Conservation (phyloP, 2,888 invertebrate species). For the Trissoscelio sp. region DNA sequence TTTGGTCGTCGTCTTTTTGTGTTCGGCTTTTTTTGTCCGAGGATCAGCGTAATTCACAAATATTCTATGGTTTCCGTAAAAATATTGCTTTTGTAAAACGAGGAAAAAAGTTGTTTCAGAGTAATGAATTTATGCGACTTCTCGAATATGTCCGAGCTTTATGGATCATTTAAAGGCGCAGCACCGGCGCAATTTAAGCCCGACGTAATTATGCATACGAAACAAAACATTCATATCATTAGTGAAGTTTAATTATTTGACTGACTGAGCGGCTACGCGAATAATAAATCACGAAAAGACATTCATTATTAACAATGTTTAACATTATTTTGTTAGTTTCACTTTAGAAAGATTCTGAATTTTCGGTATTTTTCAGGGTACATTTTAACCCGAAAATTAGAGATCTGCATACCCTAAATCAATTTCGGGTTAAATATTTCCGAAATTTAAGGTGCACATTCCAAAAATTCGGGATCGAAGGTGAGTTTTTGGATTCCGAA, state of each 20-base stretch:
- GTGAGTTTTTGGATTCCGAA: no score
- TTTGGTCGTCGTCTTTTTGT: constrained; percentile 8
- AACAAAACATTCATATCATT: constrained; percentile 54
- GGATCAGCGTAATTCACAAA: constrained; percentile 41
- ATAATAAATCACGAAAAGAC: constrained; percentile 23
- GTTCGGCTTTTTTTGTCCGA: constrained; percentile 12
- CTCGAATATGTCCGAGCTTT: constrained; percentile 41
- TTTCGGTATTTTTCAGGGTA: no score
- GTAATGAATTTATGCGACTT: constrained; percentile 54
- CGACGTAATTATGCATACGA: constrained; percentile 44
- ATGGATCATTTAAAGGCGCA: constrained; percentile 45
- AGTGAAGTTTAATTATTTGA: constrained; percentile 45
- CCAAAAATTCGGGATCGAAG: no score
- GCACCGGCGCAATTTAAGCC: constrained; percentile 23
- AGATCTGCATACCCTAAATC: no score
- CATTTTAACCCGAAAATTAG: no score
- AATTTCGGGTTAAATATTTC: no score
- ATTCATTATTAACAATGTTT: constrained; percentile 27
- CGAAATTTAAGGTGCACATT: no score
- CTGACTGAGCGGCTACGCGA: background rate
- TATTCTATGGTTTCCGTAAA: constrained; percentile 42
- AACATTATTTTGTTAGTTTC: constrained; percentile 32
- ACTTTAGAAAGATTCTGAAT: no score
- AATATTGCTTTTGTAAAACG: constrained; percentile 44
- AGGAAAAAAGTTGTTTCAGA: constrained; percentile 43